Evolutionary conservation across 1,140 invertebrate species (phyloP).

Genomic region (Bombus polaris): DNA sequence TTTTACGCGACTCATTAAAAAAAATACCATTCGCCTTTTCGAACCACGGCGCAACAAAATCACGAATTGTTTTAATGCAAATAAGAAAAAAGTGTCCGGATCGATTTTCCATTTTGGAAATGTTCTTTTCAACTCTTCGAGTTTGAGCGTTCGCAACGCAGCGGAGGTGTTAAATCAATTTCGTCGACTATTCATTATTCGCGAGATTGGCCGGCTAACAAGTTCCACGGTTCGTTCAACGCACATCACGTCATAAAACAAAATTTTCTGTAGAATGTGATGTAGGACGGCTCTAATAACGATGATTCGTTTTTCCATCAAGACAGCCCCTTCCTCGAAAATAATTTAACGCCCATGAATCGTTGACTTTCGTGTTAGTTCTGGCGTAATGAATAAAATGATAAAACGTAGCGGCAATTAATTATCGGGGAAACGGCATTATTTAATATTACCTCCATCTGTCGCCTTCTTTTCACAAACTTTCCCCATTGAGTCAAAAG

Average conservation of each 20-base stretch:
- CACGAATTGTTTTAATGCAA: neutral
- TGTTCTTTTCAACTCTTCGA: neutral
- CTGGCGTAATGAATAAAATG: conserved; percentile 9
- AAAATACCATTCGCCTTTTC: neutral
- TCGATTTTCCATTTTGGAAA: neutral
- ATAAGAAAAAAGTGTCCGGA: neutral
- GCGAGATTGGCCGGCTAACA: neutral
- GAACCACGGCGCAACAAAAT: neutral
- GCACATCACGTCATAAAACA: neutral
- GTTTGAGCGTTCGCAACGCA: neutral
- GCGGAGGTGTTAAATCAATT: neutral
- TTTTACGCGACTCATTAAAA: neutral
- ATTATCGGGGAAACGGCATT: neutral
- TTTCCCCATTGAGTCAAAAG: neutral
- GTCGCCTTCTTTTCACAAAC: neutral
- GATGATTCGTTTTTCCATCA: conserved; percentile 11
- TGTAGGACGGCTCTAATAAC: conserved; percentile 15
- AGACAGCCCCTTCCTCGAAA: neutral
- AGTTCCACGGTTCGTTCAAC: neutral
- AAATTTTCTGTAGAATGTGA: neutral
- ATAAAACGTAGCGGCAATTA: neutral
- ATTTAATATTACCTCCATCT: conserved; percentile 5
- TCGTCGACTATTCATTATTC: neutral
- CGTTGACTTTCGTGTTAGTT: neutral
- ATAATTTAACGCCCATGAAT: neutral